Conservation (phyloP, 2,888 invertebrate species). For the Calephelis perditalis region DNA sequence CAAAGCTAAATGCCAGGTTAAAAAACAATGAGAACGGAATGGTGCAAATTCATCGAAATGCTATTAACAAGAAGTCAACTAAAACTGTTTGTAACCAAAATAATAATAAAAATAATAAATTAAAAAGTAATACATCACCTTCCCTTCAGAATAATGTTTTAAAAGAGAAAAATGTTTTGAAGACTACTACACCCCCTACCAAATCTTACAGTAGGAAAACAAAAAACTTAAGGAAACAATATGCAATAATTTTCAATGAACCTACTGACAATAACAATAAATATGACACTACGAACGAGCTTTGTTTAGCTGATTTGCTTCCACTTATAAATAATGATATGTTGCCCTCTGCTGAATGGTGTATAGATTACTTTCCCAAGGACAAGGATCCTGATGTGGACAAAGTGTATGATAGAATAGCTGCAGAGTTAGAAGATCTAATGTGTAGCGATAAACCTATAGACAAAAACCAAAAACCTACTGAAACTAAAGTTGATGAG, state of each 20-base stretch:
- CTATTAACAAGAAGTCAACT: slow-evolving; percentile 51
- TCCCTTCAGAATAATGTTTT: not conserved
- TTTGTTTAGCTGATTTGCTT: slow-evolving; percentile 49
- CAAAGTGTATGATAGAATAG: slow-evolving; percentile 72
- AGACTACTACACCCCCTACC: slow-evolving; percentile 31
- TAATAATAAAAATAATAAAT: slow-evolving; percentile 35
- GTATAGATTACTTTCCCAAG: slow-evolving; percentile 65
- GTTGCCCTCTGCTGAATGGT: slow-evolving; percentile 66
- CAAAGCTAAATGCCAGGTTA: slow-evolving; percentile 47
- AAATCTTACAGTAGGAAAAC: slow-evolving; percentile 35
- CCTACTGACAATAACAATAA: slow-evolving; percentile 41
- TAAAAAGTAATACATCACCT: not conserved
- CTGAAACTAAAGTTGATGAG: slow-evolving; percentile 49
- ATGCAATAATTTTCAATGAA: slow-evolving; percentile 57
- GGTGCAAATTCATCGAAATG: slow-evolving; percentile 53
- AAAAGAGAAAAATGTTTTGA: slow-evolving; percentile 54
- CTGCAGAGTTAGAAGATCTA: slow-evolving; percentile 69
- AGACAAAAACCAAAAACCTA: slow-evolving; percentile 33
- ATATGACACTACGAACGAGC: slow-evolving; percentile 43
- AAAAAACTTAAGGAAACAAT: slow-evolving; percentile 46
- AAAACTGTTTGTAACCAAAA: slow-evolving; percentile 39
- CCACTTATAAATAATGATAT: slow-evolving; percentile 50
- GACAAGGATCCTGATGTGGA: slow-evolving; percentile 62
- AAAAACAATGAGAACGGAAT: slow-evolving; percentile 72
- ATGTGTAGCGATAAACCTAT: slow-evolving; percentile 63